Evolutionary conservation across 1,140 invertebrate species (phyloP), one percentile per base, ranked within the genome.

Genomic region (Bombus fervidus): DNA sequence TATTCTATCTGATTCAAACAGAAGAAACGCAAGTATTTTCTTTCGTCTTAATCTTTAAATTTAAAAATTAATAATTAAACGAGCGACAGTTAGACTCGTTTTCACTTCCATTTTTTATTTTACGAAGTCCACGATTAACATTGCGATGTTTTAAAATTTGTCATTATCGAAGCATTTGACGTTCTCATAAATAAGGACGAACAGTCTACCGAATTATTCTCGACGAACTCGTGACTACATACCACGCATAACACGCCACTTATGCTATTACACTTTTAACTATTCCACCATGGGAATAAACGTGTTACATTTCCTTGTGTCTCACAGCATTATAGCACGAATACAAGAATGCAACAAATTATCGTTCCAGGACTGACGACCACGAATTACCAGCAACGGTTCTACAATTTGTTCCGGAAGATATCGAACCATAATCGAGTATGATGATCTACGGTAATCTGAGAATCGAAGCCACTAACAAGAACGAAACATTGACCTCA

Each of bases 341-440:
- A 71, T 47, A 6, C 39, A 66, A 47, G 62, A 74, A 82, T 43
- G 34, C 72, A 57, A 81, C 47, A 43, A 73, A 80, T 62, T 62
- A 28, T 74, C 15, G 37, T 64, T 68, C n/a, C 43, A 71, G 15
- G 31, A 57, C 18, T 37, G 59, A 22, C 84, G 68, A 69, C 80
- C 15, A 41, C 47, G 25, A 39, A 41, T 59, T 57, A 28, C 37
- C 47, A 13, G 15, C 37, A 79, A 66, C 41, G 77, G 15, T 37
- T 68, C n/a, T 15, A 25, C 41, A 68, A 66, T 47, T 68, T 47
- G 28, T 64, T 79, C 18, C 39, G 77, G 41, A 64, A 15, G n/a
- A 41, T 75, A 75, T 64, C 31, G 47, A 37, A 31, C 71, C 39
- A 37, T 25, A 28, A 74, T 82, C 57, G 41, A 59, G 3, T 10